Base-by-base conservation (phyloP, 2,797 vertebrate species). In the Chloroceryle amazona region DNA sequence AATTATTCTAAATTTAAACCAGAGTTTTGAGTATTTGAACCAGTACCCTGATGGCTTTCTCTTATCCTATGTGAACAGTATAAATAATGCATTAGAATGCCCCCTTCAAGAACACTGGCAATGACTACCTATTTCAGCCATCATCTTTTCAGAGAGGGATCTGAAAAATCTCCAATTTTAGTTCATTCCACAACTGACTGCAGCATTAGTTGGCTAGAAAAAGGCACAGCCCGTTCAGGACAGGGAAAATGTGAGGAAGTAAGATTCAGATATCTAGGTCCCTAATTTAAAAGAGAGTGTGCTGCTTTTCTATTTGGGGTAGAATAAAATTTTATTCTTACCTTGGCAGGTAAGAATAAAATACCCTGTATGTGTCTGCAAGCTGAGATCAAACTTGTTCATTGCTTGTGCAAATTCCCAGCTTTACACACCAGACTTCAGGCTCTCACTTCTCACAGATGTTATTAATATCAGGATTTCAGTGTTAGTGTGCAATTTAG, bases 21-120 rank as follows among this genome's bases (percentile, higher is more conserved):
- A 58, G 42, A 51, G 8, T 42, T 29, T 51, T 37, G 66, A 39
- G 9, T 39, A 52, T 52, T 29, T 21, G 25, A 70, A 15, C 9
- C 47, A 51, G 29, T 51, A 37, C 26, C 33, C 8, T 47, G 9
- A 35, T 6, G 6, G 7, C 10, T 79, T 72, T 86, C 60, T 74
- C 63, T 71, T 67, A 57, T 3, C n/a, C 31, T 13, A 10, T 1
- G 3, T 29, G 41, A 83, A 33, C 33, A 66, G 6, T 44, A 49
- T 54, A 91, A 94, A 61, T 44, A 72, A 91, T 20, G 81, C 79
- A 87, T 89, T 88, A 88, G 79, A 89, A 89, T 93, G 89, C 68
- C 87, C 93, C 81, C 93, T 91, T 87, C 71, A 95, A 94, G 87
- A 91, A 57, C 35, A 63, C 0, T 80, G 71, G 21, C 85, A 89